Evolutionary conservation across 2,888 invertebrate genomes (phyloP), one percentile per base, ranked within the genome.

Genomic region (Melieria omissa): DNA sequence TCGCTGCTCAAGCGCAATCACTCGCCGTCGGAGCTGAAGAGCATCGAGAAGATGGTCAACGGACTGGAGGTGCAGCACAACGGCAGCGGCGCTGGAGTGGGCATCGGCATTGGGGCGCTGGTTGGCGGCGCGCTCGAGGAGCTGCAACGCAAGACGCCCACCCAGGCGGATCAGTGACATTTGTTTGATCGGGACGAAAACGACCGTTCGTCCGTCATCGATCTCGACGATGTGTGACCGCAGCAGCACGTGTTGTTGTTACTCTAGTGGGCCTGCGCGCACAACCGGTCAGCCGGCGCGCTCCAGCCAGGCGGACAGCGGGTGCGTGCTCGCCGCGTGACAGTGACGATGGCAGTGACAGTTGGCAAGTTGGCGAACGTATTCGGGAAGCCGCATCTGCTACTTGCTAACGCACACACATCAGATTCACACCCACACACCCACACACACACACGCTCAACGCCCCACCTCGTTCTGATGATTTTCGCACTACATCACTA

Each of bases 11-110:
- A 85, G 75, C 83, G 83, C 80, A 88, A 81, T 72, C 83, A 82
- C 67, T 87, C 88, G 75, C 88, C 85, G 78, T 92, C 90, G 76
- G 97, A 97, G 88, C 91, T 98, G 79, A 97, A 97, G 88, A 96
- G 93, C 87, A 98, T 98, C 89, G 97, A 98, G 88, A 95, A 97
- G 86, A 97, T 97, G 97, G 96, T 98, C 79, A 97, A 97, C 88
- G 97, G 97, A 14, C 89, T 97, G 76, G 97, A 97, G 86, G 95
- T 95, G 78, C 94, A 94, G 86, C 91, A 92, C 78, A 90, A 88
- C 69, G 87, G 87, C 66, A 82, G 80, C 60, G 81, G 79, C 47
- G 46, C 70, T 54, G 66, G 72, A 52, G 77, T 72, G 65, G 71
- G 49, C 74, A 12, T 74, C 72, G 74, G 77, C 73, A 29, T 76